Conservation (phyloP, 2,888 invertebrate genomes). For the Escarpia spicata region DNA sequence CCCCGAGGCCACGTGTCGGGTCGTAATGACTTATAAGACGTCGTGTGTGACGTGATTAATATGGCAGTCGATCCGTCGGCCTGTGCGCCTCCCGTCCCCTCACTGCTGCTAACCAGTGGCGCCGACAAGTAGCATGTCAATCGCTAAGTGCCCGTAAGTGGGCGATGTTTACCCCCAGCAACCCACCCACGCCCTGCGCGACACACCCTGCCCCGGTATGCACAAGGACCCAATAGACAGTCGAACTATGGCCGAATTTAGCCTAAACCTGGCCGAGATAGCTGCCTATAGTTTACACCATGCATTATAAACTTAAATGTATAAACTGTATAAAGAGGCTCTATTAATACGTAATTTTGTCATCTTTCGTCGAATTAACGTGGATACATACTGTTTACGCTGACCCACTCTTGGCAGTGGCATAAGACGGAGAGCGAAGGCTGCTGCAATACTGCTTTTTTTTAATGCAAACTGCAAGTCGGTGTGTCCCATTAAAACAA, state of each 20-base stretch:
- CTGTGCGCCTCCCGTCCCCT: background rate
- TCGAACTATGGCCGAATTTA: background rate
- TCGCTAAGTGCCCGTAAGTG: constrained; percentile 16
- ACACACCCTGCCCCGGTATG: constrained; percentile 5
- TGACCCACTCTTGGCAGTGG: background rate
- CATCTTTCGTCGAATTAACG: background rate
- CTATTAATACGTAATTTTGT: background rate
- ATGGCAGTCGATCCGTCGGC: background rate
- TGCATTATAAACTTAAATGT: background rate
- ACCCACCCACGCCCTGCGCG: background rate
- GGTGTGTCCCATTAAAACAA: too few species aligned
- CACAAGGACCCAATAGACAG: background rate
- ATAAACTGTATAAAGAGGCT: background rate
- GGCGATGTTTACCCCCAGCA: background rate
- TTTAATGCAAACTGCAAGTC: too few species aligned
- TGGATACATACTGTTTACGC: background rate
- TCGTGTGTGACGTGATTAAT: background rate
- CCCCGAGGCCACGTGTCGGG: background rate
- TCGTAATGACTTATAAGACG: background rate
- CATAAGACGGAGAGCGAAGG: too few species aligned
- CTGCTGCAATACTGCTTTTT: too few species aligned
- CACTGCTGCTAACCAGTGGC: background rate
- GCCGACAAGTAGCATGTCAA: background rate
- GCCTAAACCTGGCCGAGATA: background rate
- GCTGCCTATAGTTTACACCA: background rate